Evolutionary conservation across 1,140 invertebrate genomes (phyloP).

Genomic region (Oedothorax gibbosus): DNA sequence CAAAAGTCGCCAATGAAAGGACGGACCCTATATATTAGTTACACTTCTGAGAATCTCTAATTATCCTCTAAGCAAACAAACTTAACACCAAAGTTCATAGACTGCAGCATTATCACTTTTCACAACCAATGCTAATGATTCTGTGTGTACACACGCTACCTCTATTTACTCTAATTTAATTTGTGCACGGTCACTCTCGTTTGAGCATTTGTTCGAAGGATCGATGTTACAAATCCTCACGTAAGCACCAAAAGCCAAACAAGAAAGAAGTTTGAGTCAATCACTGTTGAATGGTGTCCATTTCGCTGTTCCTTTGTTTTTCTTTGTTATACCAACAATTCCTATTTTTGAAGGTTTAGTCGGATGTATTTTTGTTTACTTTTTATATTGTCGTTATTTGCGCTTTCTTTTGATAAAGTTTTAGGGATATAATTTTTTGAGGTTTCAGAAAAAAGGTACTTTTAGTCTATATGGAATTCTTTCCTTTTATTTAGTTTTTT

Average conservation of each 20-base stretch:
- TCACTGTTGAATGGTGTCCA: constrained; percentile 47
- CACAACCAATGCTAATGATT: background rate
- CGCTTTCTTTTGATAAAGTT: too few species aligned
- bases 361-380: too few species aligned
- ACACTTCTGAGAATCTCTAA: too few species aligned
- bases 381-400: too few species aligned
- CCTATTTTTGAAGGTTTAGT: background rate
- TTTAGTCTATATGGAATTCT: too few species aligned
- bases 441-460: too few species aligned
- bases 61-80: too few species aligned
- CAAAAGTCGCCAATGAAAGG: too few species aligned
- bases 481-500: too few species aligned
- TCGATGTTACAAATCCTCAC: constrained; percentile 45
- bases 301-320: constrained; percentile 14
- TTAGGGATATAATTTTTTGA: too few species aligned
- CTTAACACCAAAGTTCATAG: background rate
- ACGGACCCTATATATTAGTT: too few species aligned
- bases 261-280: constrained; percentile 33
- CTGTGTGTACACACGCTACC: background rate
- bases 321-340: constrained; percentile 15
- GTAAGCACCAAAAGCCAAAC: constrained; percentile 13
- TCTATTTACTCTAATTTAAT: constrained; percentile 22
- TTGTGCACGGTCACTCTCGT: constrained; percentile 23
- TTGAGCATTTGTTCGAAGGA: constrained; percentile 30
- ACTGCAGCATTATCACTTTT: background rate